Evolutionary conservation across 2,888 invertebrate species (phyloP), one percentile per base, ranked within the genome.

Genomic region (Mesorhabditis spiculigera): DNA sequence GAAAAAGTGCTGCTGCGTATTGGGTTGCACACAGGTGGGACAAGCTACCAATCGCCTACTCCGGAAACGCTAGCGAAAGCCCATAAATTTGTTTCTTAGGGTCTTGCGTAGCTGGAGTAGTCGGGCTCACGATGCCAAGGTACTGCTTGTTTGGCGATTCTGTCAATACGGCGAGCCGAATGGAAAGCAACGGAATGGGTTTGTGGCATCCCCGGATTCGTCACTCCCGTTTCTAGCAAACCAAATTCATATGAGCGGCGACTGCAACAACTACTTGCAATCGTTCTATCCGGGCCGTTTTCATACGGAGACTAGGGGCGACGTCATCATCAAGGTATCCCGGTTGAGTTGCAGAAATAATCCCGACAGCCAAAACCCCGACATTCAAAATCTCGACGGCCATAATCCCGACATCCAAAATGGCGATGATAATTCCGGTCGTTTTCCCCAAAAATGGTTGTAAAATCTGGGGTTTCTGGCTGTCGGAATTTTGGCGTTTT

Each of bases 91-190:
- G 10, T 28, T 44, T 45, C 42, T 43, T 58, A 76, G 80, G 80
- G 50, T 74, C 80, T 4, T 78, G 78, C 71, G 79, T 80, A 28
- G 76, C 81, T 4, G 81, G 79, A 16, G 81, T 81, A 10, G 81
- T 81, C 5, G 81, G 81, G 4, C 68, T 78, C 28, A 78, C 81
- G 43, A 81, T 81, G 81, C 81, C 81, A 28, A 70, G 81, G 8
- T 81, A 81, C 63, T 80, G 81, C 63, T 73, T 81, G n/a, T 80
- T 81, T 69, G 81, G 79, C 45, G 79, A 81, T 65, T 76, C 79
- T 16, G 81, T 81, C 4, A 79, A 81, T 71, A 81, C 81, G 4
- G 81, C 81, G 4, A 77, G 77, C 61, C 68, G 81, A 42, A 81
- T 81, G 81, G 79, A 81, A 65, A 78, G 78, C 70, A 76, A 77